phyloP scores from a whole-genome alignment of 2,113 vertebrate genomes.

The Halcyon senegalensis region DNA sequence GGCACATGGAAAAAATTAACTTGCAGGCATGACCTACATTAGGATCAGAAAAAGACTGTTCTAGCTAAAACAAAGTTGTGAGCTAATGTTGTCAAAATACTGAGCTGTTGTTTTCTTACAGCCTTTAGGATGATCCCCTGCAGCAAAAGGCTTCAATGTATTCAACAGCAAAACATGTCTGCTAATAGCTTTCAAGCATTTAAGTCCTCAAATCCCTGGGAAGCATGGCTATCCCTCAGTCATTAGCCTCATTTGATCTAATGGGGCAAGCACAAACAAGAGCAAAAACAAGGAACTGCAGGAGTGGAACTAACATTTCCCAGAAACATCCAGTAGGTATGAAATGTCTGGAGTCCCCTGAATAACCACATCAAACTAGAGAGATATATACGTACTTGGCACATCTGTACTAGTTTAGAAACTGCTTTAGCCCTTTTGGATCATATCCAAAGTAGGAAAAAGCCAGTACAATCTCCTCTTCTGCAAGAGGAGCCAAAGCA shows the following conservation, averaged over 20 bases:
- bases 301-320: constrained; percentile 35
- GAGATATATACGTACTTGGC: background rate
- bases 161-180: background rate
- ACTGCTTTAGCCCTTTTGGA: background rate
- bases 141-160: constrained; percentile 7
- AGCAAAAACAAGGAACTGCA: background rate
- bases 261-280: constrained; percentile 35
- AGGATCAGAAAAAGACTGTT: constrained; percentile 21
- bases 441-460: background rate
- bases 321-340: constrained; percentile 40
- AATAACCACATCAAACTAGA: constrained; percentile 24
- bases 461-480: background rate
- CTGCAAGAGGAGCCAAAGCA: background rate
- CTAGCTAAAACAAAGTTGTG: constrained; percentile 29
- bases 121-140: constrained; percentile 35
- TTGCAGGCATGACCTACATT: constrained; percentile 50
- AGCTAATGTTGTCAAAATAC: constrained; percentile 44
- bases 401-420: background rate
- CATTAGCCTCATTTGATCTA: constrained; percentile 42
- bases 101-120: constrained; percentile 23
- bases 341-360: background rate
- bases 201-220: constrained; percentile 22
- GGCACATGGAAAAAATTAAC: constrained; percentile 65
- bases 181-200: constrained; percentile 1
- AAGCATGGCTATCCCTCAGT: background rate